A percentile compares a stretch with the other conserved stretches of the same genome.
Evolutionary conservation across 2,797 vertebrate species (phyloP).

Genomic region (Mergus octosetaceus): DNA sequence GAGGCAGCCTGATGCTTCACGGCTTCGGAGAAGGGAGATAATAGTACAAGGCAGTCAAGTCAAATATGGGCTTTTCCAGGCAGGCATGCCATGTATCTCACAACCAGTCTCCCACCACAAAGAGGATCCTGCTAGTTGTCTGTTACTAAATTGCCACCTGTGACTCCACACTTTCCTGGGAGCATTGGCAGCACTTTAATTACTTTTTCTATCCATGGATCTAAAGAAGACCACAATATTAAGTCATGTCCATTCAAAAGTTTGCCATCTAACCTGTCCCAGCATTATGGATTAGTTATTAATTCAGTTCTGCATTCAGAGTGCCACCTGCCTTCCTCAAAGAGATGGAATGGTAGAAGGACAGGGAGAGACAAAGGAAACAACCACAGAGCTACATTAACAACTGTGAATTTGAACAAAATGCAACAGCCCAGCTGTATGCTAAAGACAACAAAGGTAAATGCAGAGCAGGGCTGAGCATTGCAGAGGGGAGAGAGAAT

Average conservation of each 20-base stretch:
- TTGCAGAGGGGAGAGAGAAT: background rate
- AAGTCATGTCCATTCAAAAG: background rate
- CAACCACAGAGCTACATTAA: background rate
- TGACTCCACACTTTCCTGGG: background rate
- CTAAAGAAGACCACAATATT: background rate
- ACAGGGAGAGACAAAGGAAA: background rate
- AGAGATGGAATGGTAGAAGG: background rate
- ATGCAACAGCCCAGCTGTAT: background rate
- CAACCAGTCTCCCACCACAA: background rate
- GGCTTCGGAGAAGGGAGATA: background rate
- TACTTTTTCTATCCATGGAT: background rate
- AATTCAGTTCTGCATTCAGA: background rate
- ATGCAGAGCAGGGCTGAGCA: fast-evolving
- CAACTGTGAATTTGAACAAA: background rate
- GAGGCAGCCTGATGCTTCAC: background rate
- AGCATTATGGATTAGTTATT: background rate
- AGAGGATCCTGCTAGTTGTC: background rate
- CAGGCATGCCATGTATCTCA: background rate
- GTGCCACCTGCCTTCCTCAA: background rate
- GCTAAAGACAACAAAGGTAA: background rate
- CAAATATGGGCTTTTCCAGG: background rate
- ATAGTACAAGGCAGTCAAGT: background rate
- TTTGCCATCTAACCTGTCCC: background rate
- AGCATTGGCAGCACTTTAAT: background rate
- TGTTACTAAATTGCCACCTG: background rate